Percentiles rank a stretch among this genome's conserved stretches.
Evolutionary conservation across 2,113 vertebrate species (phyloP).

Genomic region (Athene cunicularia): DNA sequence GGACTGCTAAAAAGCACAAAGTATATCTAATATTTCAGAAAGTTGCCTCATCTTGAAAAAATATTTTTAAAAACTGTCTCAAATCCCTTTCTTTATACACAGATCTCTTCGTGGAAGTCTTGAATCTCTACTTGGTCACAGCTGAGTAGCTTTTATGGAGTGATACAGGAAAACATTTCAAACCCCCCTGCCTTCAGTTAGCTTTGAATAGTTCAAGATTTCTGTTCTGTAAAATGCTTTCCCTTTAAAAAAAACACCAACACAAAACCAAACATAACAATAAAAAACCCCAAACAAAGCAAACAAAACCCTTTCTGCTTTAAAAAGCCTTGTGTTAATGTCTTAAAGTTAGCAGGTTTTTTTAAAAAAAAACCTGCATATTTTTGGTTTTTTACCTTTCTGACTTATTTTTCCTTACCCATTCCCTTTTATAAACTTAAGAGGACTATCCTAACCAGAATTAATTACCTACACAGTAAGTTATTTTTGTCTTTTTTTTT

Average conservation of each 20-base stretch:
- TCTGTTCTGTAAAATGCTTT: not conserved
- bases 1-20: not conserved
- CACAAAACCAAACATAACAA: not conserved
- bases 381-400: constrained; percentile 38
- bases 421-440: constrained; percentile 79
- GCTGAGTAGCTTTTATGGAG: not conserved
- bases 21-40: not conserved
- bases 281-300: not conserved
- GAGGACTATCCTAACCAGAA: constrained; percentile 85
- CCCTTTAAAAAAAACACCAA: not conserved
- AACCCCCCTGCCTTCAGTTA: not conserved
- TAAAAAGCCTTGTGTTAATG: not conserved
- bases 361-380: not conserved
- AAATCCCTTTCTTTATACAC: not conserved
- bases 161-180: not conserved
- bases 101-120: not conserved
- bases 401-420: constrained; percentile 70
- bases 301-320: not conserved
- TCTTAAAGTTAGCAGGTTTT: not conserved
- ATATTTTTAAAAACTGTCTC: not conserved
- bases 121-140: not conserved
- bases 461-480: constrained; percentile 88
- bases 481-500: constrained; percentile 50
- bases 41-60: not conserved
- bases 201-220: not conserved